These are phyloP conservation scores for Ptychodera flava DNA, from an alignment of 35 echinoderm and acorn worm species.

Conservation along the genomic window DNA sequence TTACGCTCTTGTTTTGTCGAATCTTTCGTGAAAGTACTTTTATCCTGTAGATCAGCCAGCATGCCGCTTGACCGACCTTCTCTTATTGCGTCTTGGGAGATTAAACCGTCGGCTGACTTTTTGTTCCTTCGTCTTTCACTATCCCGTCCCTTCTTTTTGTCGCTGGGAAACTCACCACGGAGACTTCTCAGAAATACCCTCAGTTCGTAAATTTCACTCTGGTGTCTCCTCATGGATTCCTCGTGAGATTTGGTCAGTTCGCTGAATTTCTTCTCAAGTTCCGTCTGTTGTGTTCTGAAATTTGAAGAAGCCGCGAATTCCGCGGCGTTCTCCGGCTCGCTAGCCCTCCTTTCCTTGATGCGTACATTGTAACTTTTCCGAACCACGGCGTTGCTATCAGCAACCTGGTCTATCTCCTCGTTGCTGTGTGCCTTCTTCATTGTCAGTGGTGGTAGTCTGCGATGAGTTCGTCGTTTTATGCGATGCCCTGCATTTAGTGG, in stretches of 20 bases:
- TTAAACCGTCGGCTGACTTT: background rate
- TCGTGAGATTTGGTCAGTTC: background rate
- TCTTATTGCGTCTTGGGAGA: too few species aligned
- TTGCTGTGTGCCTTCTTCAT: background rate
- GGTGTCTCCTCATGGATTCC: background rate
- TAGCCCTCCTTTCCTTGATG: background rate
- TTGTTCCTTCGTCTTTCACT: background rate
- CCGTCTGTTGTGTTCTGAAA: background rate
- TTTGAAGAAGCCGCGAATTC: background rate
- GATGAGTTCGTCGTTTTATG: background rate
- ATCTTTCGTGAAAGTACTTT: background rate
- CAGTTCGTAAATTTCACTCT: background rate
- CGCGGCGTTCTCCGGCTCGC: background rate
- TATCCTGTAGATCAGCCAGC: background rate
- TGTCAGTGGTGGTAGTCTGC: background rate
- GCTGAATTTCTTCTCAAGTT: background rate
- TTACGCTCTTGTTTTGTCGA: background rate
- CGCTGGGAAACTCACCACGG: background rate
- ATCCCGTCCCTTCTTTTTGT: background rate
- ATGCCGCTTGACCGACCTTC: background rate
- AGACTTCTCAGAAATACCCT: background rate
- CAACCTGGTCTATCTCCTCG: background rate
- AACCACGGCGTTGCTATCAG: background rate
- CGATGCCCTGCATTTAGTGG: background rate
- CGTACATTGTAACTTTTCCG: background rate